phyloP scores from a whole-genome alignment of 2,888 invertebrate genomes.

The Cancer borealis region DNA sequence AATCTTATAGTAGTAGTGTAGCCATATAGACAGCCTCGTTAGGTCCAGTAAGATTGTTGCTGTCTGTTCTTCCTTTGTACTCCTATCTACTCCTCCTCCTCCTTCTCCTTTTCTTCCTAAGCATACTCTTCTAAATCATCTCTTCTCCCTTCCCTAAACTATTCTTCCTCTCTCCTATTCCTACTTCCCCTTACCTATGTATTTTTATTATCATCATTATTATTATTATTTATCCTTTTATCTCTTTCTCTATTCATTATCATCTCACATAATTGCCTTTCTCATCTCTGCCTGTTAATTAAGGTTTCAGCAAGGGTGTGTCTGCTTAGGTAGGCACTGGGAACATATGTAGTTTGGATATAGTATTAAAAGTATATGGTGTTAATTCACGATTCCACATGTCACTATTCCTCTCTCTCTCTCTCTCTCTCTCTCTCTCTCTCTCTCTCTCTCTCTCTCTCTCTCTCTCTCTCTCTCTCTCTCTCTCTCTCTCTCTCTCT shows the following conservation, averaged over 20 bases:
- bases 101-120: background rate
- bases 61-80: no score
- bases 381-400: no score
- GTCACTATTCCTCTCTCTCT: background rate
- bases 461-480: background rate
- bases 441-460: background rate
- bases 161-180: background rate
- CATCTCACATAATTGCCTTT: background rate
- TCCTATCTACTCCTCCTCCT: no score
- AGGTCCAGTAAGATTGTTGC: no score
- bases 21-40: no score
- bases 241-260: background rate
- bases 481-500: background rate
- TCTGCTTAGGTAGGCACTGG: no score
- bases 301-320: no score
- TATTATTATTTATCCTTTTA: background rate
- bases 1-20: no score
- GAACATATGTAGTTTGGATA: no score
- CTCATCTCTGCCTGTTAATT: background rate
- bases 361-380: no score
- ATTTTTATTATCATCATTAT: background rate
- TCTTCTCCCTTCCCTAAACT: background rate
- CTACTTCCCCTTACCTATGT: background rate
- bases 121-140: background rate
- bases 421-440: background rate